phyloP scores from a whole-genome alignment of 2,888 invertebrate genomes.

The Strigamia crassipes region DNA sequence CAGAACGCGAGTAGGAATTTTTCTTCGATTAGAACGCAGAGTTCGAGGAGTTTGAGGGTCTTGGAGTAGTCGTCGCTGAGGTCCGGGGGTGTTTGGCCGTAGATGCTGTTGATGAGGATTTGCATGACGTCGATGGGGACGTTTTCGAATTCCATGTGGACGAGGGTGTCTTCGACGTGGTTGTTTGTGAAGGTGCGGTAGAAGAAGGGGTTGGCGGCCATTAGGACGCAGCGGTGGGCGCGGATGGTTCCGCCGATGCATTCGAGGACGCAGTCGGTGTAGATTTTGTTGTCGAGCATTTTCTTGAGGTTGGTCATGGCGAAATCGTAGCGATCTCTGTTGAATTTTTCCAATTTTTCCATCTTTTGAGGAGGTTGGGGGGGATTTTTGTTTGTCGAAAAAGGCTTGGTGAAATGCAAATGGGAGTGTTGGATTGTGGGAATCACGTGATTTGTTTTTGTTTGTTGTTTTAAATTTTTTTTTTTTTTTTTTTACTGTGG shows the following conservation, averaged over 20 bases:
- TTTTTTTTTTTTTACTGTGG: too few relatives aligned
- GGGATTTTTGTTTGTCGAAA: too few relatives aligned
- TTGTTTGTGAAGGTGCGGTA: not conserved
- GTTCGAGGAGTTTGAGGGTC: not conserved
- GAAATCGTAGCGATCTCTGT: not conserved
- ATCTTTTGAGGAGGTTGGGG: too few relatives aligned
- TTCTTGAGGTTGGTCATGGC: not conserved
- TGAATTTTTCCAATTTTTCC: not conserved
- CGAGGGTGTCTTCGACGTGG: not conserved
- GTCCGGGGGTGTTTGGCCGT: not conserved
- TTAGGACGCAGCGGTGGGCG: not conserved
- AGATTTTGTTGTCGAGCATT: not conserved
- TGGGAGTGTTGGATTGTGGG: too few relatives aligned
- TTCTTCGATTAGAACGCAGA: not conserved
- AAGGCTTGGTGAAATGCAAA: too few relatives aligned
- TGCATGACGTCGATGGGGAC: not conserved
- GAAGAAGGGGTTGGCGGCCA: not conserved
- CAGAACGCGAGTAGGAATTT: not conserved
- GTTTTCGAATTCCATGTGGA: not conserved
- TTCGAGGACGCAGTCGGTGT: not conserved
- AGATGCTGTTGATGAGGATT: not conserved
- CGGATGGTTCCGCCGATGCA: not conserved
- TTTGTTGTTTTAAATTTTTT: too few relatives aligned
- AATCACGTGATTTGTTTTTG: too few relatives aligned
- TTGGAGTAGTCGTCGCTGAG: not conserved